phyloP scores from a whole-genome alignment of 1,140 invertebrate genomes.

The Pseudachorutes palmiensis region DNA sequence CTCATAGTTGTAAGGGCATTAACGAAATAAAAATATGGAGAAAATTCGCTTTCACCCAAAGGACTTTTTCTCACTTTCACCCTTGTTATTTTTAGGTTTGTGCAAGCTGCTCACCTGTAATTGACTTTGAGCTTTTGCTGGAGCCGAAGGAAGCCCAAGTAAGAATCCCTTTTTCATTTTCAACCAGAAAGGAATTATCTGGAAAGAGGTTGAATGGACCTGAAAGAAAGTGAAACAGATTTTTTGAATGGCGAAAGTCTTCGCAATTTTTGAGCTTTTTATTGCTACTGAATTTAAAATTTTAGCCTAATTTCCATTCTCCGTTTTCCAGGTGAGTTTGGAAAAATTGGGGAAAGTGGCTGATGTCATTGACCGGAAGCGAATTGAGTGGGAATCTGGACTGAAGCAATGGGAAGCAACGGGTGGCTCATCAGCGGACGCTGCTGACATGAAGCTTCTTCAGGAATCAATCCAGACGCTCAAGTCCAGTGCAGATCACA shows the following conservation, averaged over 20 bases:
- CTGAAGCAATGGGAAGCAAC: background rate
- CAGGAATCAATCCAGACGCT: background rate
- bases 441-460: background rate
- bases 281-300: background rate
- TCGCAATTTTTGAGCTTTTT: background rate
- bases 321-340: background rate
- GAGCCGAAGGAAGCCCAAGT: background rate
- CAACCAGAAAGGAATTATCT: background rate
- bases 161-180: background rate
- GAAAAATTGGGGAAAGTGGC: background rate
- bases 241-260: background rate
- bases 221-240: background rate
- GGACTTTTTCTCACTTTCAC: background rate
- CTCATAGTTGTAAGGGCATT: background rate
- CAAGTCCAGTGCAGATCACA: background rate
- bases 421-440: background rate
- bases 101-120: background rate
- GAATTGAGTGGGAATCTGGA: background rate
- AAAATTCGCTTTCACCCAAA: background rate
- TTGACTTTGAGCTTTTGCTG: background rate
- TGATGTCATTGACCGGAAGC: background rate
- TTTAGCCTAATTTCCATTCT: background rate
- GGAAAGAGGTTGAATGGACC: background rate
- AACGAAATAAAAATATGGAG: background rate
- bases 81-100: background rate